Base-by-base conservation (phyloP, 2,113 vertebrate genomes). In the Ochotona curzoniae region DNA sequence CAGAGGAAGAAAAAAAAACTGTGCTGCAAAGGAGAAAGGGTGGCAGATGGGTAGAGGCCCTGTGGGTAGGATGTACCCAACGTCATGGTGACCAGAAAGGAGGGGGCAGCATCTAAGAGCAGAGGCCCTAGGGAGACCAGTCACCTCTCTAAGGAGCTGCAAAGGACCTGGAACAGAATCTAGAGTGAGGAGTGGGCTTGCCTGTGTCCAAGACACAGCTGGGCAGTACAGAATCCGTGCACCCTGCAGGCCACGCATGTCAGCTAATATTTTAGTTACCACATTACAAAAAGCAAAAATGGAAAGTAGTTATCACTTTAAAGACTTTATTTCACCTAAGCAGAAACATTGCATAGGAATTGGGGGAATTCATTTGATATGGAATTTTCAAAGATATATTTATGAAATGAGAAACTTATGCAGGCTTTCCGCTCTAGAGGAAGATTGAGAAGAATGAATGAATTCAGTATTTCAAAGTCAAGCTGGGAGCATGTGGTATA, bases 321-420 rank as follows among this genome's bases (percentile, higher is more conserved):
- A 84, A 26, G 32, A 32, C 51, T 87, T 38, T 60, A 70, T 69
- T 70, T 93, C 49, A 32, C 67, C 12, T 2, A 85, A 89, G 15
- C 13, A 82, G 54, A 93, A 89, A 89, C 67, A 51, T 7, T 70
- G 66, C 8, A 61, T 91, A 13, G 32, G 60, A n/a, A 4, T 81
- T 73, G 7, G 47, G 3, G 18, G 49, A 80, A 17, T 54, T 38
- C 21, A n/a, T 69, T 1, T 66, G 44, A 69, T 91, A 6, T 54
- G 13, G 38, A 17, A 14, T 38, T 73, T 26, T 73, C 23, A 18
- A 63, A 57, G 38, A 44, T 44, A 44, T 6, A 44, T 60, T 81
- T 76, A 14, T 83, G 66, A 76, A 91, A 44, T 8, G 51, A 75
- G 14, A 35, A 30, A 32, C 32, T 66, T 76, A 47, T 47, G 71